Evolutionary conservation across 1,140 invertebrate genomes (phyloP), one percentile per base, ranked within the genome.

Genomic region (Lamellibrachia luymesi): DNA sequence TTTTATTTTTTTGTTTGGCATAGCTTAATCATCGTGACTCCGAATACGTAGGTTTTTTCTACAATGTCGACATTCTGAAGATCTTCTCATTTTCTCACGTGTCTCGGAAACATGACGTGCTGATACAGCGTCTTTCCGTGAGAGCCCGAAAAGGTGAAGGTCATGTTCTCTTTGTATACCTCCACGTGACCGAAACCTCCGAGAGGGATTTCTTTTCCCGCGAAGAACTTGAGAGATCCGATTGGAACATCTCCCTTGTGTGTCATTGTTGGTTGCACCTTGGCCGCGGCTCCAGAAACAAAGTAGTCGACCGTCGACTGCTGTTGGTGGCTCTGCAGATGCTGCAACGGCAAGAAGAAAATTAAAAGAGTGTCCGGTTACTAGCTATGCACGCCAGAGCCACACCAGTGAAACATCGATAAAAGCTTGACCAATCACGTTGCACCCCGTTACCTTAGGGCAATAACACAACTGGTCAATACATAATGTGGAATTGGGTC

Each of bases 131-230:
- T 64, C 92, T 94, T 94, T 0, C 95, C 95, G 51, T 94, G 93
- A 13, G 95, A 95, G 94, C 95, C 94, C 56, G 95, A 93, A 94
- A 95, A 96, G 6, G 94, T 95, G 89, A 96, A 94, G 22, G 95
- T 96, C 95, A 96, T 95, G 90, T 96, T 95, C 22, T 94, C 92
- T 13, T 92, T 13, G 25, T 94, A 95, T 4, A 94, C 94, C 94
- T 96, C 95, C 50, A 96, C 94, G 90, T 95, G 95, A 27, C 95
- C 95, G 94, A 96, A 96, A 22, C 96, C 96, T 2, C 96, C 96
- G 22, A 95, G 91, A n/a, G 94, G 94, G 38, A 91, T 89, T 91
- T 94, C 90, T 92, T 96, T 94, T 10, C 95, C 96, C 96, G 96
- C 96, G 94, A 95, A 95, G 93, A 96, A 96, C 90, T 95, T 95